These are phyloP conservation scores for Ricordea florida DNA, from an alignment of 92 coral and sea anemone genomes.

Conservation along the genomic window DNA sequence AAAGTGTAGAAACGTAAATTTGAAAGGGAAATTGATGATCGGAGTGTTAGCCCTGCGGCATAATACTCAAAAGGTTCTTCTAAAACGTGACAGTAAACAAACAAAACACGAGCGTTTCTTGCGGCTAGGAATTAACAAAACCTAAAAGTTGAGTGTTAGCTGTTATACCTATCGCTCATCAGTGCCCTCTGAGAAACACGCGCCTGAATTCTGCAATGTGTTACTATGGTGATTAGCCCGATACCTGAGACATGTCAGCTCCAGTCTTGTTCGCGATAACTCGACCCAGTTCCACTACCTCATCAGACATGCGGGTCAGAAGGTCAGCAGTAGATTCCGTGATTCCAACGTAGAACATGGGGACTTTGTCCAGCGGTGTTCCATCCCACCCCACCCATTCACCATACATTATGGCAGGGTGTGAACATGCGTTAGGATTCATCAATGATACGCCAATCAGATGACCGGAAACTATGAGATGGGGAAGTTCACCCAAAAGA, in stretches of 20 bases:
- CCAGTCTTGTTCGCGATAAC: constrained; percentile 24
- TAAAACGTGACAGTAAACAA: no score
- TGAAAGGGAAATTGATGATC: no score
- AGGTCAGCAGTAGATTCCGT: constrained; percentile 36
- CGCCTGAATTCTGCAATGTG: no score
- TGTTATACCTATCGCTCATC: no score
- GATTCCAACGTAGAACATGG: constrained; percentile 59
- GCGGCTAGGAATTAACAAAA: no score
- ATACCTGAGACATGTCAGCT: constrained; percentile 40
- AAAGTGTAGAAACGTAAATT: no score
- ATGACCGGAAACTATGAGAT: constrained; percentile 40
- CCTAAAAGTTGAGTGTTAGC: no score
- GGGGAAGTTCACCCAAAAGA: constrained; percentile 40
- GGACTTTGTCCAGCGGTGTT: constrained; percentile 48
- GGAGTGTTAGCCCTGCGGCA: no score
- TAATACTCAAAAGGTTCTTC: no score
- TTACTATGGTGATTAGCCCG: no score
- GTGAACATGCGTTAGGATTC: constrained; percentile 51
- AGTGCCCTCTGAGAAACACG: no score
- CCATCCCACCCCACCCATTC: constrained; percentile 72
- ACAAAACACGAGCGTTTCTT: no score
- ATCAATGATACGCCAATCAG: constrained; percentile 48
- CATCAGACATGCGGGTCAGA: constrained; percentile 39
- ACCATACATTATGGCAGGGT: constrained; percentile 47
- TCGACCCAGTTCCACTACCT: constrained; percentile 23